Percentiles rank a stretch among this genome's conserved stretches.
Evolutionary conservation across 2,888 invertebrate genomes (phyloP).

Genomic region (Suillia variegata): DNA sequence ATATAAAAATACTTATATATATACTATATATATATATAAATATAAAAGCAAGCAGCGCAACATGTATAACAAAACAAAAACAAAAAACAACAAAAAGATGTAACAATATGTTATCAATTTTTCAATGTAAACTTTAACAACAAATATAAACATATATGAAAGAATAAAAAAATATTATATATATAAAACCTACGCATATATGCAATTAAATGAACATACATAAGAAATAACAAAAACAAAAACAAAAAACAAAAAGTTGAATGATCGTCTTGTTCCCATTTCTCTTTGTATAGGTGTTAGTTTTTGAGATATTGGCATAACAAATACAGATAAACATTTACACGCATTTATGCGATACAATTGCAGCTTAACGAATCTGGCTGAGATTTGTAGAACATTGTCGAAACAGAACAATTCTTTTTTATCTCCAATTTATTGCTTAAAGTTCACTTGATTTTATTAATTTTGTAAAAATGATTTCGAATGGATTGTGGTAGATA

Average conservation of each 20-base stretch:
- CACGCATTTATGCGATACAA: neutral
- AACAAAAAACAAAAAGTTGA: no score
- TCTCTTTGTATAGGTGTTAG: conserved; percentile 20
- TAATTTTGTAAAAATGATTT: no score
- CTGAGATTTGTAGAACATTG: no score
- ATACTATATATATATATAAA: conserved; percentile 3
- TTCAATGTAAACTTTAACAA: conserved; percentile 10
- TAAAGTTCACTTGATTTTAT: no score
- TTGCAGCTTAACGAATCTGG: neutral
- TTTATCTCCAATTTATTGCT: no score
- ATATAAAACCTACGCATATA: neutral
- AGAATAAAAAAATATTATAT: neutral
- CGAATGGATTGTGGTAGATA: no score
- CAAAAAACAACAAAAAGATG: no score
- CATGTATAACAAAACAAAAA: neutral
- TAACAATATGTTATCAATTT: conserved; percentile 14
- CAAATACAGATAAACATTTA: neutral
- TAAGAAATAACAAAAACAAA: no score
- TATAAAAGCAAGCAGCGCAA: neutral
- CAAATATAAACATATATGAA: neutral
- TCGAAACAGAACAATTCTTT: no score
- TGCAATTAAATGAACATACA: conserved; percentile 1
- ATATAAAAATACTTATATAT: neutral
- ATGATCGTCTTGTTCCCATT: neutral
- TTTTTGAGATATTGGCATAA: conserved; percentile 1